Evolutionary conservation across 2,888 invertebrate genomes (phyloP).

Genomic region (Odontocerum albicorne): DNA sequence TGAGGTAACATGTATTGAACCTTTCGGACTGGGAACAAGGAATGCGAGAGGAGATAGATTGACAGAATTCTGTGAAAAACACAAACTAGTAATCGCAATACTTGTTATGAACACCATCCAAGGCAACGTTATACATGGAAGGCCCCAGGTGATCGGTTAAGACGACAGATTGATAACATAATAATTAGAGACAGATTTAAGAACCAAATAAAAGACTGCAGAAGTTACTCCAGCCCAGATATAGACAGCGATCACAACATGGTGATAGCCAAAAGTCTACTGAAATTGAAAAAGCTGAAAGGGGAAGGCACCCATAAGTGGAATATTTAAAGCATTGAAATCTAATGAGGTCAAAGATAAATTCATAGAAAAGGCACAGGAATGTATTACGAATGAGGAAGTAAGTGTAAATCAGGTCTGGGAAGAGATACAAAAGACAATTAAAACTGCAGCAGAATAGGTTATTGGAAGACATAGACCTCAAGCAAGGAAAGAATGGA

Average conservation of each 20-base stretch:
- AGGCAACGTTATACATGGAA: conserved; percentile 11
- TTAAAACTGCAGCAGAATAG: background rate
- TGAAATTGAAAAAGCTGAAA: background rate
- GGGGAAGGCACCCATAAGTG: too few species aligned
- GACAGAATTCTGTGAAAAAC: conserved; percentile 7
- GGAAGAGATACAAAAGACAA: background rate
- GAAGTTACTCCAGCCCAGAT: too few species aligned
- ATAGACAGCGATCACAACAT: too few species aligned
- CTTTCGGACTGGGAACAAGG: conserved; percentile 8
- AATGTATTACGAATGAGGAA: background rate
- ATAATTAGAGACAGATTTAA: conserved; percentile 3
- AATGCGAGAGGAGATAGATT: conserved; percentile 10
- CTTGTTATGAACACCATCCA: conserved; percentile 10
- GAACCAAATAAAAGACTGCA: conserved; percentile 16
- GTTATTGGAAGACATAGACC: background rate
- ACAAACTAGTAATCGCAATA: conserved; percentile 5
- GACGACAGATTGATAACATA: conserved; percentile 11
- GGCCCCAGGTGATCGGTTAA: conserved; percentile 8
- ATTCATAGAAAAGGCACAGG: background rate
- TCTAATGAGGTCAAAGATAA: background rate
- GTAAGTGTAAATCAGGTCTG: background rate
- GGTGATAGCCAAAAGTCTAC: too few species aligned
- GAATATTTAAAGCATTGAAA: background rate
- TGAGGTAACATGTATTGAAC: conserved; percentile 7
- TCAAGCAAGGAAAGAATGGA: background rate